Evolutionary conservation across 37 sponge, comb jelly and placozoan genomes (phyloP).

Genomic region (Mnemiopsis leidyi): DNA sequence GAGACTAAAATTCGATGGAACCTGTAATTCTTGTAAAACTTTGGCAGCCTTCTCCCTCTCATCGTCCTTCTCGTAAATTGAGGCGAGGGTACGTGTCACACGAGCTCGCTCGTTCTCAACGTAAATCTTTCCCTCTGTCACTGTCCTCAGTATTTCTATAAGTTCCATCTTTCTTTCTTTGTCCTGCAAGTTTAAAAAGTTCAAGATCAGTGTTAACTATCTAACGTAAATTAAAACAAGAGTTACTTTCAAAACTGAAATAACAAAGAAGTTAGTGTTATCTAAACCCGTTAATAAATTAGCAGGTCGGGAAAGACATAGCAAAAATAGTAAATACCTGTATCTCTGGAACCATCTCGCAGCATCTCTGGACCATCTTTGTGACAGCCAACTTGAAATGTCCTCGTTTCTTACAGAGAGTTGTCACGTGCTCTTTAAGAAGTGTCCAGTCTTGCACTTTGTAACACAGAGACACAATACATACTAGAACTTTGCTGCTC

Average conservation of each 20-base stretch:
- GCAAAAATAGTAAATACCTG: not conserved
- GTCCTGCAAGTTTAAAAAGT: constrained; percentile 39
- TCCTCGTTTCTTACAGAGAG: constrained; percentile 81
- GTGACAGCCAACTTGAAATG: constrained; percentile 89
- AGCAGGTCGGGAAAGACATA: not conserved
- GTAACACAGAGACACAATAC: constrained; percentile 86
- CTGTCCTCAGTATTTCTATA: constrained; percentile 85
- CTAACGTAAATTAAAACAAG: too few species aligned
- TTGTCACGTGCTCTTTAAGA: constrained; percentile 87
- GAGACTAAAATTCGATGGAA: too few species aligned
- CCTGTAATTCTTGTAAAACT: constrained; percentile 92
- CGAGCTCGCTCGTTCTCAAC: constrained; percentile 94
- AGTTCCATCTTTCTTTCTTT: constrained; percentile 81
- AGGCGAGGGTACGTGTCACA: constrained; percentile 87
- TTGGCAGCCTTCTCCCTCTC: constrained; percentile 80
- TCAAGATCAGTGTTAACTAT: not conserved
- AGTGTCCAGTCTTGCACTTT: constrained; percentile 80
- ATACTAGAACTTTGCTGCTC: constrained; percentile 80
- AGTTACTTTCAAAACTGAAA: too few species aligned
- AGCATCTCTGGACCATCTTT: constrained; percentile 90
- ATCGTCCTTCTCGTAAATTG: constrained; percentile 84
- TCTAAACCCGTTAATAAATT: not conserved
- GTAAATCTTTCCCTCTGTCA: constrained; percentile 98
- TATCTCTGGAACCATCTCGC: constrained; percentile 75
- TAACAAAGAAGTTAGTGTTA: not conserved